Evolutionary conservation across 2,888 invertebrate genomes (phyloP), one percentile per base, ranked within the genome.

Genomic region (Dioctria linearis): DNA sequence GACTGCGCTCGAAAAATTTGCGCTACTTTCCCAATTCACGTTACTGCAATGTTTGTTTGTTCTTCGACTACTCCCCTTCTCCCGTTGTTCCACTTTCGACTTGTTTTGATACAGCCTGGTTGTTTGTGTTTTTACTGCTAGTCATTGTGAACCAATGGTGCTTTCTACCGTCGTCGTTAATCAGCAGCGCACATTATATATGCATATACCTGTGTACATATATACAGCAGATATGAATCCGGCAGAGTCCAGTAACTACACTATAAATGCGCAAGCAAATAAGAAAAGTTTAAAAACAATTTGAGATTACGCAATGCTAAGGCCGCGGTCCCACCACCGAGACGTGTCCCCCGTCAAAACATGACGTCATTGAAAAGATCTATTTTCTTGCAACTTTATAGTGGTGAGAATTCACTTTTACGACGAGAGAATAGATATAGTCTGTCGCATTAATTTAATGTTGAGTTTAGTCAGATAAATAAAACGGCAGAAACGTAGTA

Each of bases 241-340:
- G 54, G n/a, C n/a, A n/a, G n/a, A 54, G 54, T 25, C 25, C 25
- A 25, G 25, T 54, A n/a, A n/a, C n/a, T n/a, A n/a, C 11, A 54
- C 3, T 61, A 61, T 6, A 6, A 11, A 2, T 13, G 39, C 6
- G 11, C 61, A 61, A n/a, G 11, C 39, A 61, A 61, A 61, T 25
- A 61, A 61, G 61, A 61, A 61, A 61, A 61, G 37, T 39, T 25
- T 61, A 25, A 39, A 61, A 61, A 61, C 61, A 61, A 61, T 61
- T 37, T 80, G 61, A 57, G 40, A 42, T 80, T 80, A 71, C 80
- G 80, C 75, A 80, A 80, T 65, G 75, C 43, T 73, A 75, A 80
- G 80, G 80, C 80, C 80, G 80, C 40, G 49, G 69, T 61, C 61
- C 66, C 75, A 66, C 75, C 63, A 46, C 75, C 75, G 75, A 66